Base-by-base conservation (phyloP, 2,888 invertebrate species). In the Clunio marinus region DNA sequence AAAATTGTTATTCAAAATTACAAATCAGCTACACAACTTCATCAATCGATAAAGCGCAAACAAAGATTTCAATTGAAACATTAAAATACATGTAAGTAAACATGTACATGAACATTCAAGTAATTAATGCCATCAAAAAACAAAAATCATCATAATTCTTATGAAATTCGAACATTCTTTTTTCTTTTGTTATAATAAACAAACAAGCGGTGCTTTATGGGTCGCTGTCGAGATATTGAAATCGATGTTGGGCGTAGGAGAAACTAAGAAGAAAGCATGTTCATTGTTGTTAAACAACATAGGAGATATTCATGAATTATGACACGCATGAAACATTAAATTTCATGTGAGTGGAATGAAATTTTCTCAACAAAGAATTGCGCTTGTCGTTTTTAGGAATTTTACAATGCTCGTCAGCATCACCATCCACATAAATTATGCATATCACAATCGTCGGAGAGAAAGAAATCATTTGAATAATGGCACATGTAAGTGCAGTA, bases 391-490 rank as follows among this genome's bases (percentile, higher is more conserved):
- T 41, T 41, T 41, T 3, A n/a, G 41, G 15, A 41, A 41, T 10
- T 41, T 41, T 5, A 41, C n/a, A n/a, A 3, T 15, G 41, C 41
- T 41, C 41, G 41, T 41, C 41, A 41, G 10, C 41, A 41, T 41
- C 41, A 41, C n/a, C n/a, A 41, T 41, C 41, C n/a, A 15, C 41
- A 41, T 41, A 15, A 41, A 41, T 41, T 41, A 41, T n/a, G n/a
- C 41, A 41, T 15, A 41, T 41, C 41, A 10, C 41, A 41, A 41
- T 15, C 41, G n/a, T 15, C 15, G n/a, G 41, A 41, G 32, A 41
- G n/a, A 51, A 51, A 59, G 32, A 59, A 59, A 28, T 32, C 59
- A 59, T 59, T 59, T 59, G 59, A 59, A 59, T 59, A 57, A 25
- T 57, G 20, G 15, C 35, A 59, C 41, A 41, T 41, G 41, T n/a